Percentiles rank a stretch among this genome's conserved stretches.
Conservation (phyloP, 2,888 invertebrate genomes). For the Cephus pulcher region DNA sequence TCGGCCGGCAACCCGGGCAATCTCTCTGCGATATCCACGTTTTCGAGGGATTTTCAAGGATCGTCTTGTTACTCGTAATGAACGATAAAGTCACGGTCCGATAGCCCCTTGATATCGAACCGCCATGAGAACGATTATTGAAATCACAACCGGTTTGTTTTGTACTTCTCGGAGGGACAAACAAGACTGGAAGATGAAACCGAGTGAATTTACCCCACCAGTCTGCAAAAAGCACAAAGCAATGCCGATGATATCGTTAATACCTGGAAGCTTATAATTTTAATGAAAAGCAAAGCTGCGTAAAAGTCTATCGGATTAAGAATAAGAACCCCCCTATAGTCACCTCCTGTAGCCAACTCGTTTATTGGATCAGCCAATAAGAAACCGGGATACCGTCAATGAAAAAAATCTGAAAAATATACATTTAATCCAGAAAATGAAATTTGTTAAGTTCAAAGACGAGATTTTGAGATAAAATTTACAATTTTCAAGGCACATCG, state of each 20-base stretch:
- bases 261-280: slow-evolving; percentile 19
- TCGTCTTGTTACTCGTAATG: neutral
- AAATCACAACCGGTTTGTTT: neutral
- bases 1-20: neutral
- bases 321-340: neutral
- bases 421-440: neutral
- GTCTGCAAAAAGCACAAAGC: neutral
- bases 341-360: neutral
- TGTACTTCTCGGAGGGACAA: neutral
- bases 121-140: neutral
- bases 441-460: neutral
- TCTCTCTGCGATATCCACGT: neutral
- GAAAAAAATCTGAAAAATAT: neutral
- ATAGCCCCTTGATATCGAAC: neutral
- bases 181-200: neutral
- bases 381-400: neutral
- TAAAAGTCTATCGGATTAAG: slow-evolving; percentile 14
- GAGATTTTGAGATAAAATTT: neutral
- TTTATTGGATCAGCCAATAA: neutral
- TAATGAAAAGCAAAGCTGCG: slow-evolving; percentile 17
- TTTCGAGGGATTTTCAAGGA: neutral
- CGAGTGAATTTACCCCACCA: neutral
- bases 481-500: neutral
- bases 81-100: neutral
- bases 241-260: neutral